Percentiles rank a stretch among this genome's conserved stretches.
Conservation (phyloP, 2,113 vertebrate genomes). For the Henicopernis longicauda region DNA sequence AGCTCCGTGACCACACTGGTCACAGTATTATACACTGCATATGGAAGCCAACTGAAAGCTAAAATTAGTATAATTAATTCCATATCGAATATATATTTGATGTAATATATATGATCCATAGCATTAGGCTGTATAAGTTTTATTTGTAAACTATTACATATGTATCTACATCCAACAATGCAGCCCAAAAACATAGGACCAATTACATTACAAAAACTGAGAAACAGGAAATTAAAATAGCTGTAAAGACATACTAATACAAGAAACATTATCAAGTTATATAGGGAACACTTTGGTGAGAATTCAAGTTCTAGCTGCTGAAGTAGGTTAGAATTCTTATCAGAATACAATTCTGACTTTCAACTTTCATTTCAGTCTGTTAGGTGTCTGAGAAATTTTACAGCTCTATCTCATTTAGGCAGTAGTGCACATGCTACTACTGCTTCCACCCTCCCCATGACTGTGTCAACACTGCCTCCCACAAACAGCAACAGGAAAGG, state of each 20-base stretch:
- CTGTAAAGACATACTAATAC: background rate
- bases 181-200: background rate
- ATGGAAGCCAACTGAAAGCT: background rate
- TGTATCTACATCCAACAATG: background rate
- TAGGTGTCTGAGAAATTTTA: background rate
- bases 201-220: background rate
- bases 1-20: background rate
- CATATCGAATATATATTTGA: background rate
- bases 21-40: background rate
- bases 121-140: background rate
- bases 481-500: background rate
- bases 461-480: background rate
- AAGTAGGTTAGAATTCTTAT: background rate
- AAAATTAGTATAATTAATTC: background rate
- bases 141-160: background rate
- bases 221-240: background rate
- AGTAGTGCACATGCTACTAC: background rate
- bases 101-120: background rate
- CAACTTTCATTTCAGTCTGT: background rate
- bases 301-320: background rate
- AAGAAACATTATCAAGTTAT: background rate
- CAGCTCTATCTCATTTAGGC: background rate
- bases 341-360: background rate
- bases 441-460: background rate
- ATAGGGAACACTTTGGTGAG: background rate